These are phyloP conservation scores for Prunella himalayana DNA, from an alignment of 2,113 vertebrate species.

Conservation along the genomic window DNA sequence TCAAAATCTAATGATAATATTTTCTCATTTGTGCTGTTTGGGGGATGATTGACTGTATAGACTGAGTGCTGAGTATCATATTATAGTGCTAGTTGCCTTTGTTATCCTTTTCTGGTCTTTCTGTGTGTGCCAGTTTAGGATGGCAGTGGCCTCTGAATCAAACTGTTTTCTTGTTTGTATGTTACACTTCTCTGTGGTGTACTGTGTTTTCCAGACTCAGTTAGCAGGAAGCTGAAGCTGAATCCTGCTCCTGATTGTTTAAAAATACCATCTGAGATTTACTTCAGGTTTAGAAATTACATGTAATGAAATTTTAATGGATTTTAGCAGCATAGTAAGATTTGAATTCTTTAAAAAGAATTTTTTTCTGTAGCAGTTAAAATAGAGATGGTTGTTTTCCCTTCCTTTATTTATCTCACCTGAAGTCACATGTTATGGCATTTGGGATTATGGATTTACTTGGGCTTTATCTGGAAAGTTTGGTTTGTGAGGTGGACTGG, in stretches of 20 bases:
- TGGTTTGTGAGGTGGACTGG: neutral
- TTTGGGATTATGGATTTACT: neutral
- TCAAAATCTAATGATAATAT: neutral
- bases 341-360: neutral
- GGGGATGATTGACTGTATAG: neutral
- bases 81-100: neutral
- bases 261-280: neutral
- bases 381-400: neutral
- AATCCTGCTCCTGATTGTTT: neutral
- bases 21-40: neutral
- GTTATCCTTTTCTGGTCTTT: neutral
- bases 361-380: neutral
- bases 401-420: neutral
- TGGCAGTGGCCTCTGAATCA: neutral
- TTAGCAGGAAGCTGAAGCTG: neutral
- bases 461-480: neutral
- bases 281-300: neutral
- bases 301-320: neutral
- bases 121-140: neutral
- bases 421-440: neutral
- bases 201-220: neutral
- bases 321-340: neutral
- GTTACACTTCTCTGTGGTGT: neutral
- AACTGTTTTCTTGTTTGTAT: neutral
- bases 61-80: neutral